phyloP scores from a whole-genome alignment of 2,888 invertebrate species.

The Imbricaverruca yamaguchii region DNA sequence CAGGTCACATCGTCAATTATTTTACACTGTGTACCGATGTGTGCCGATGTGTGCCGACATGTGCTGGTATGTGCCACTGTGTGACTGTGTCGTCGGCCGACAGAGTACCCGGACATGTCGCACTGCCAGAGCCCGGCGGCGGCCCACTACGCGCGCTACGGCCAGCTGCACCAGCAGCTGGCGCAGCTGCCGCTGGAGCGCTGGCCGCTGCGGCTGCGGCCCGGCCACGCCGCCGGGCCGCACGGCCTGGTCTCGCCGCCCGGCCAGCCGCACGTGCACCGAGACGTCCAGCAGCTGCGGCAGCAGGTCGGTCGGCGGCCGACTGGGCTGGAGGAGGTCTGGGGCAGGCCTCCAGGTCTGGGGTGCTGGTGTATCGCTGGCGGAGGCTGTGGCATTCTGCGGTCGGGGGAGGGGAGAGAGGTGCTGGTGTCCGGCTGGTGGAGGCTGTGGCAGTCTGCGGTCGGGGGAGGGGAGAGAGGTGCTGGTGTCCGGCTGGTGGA shows the following conservation, averaged over 20 bases:
- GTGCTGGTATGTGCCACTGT: too few relatives aligned
- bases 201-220: not conserved
- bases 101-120: constrained; percentile 1
- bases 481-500: not conserved
- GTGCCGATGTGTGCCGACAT: too few relatives aligned
- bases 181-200: not conserved
- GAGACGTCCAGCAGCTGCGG: not conserved
- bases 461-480: too few relatives aligned
- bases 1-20: too few relatives aligned
- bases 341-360: not conserved
- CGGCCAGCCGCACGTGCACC: not conserved
- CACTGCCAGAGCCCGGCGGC: not conserved
- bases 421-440: too few relatives aligned
- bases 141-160: not conserved
- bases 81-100: not conserved
- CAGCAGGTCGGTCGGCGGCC: not conserved
- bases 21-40: too few relatives aligned
- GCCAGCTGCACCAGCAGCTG: constrained; percentile 4
- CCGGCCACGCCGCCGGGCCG: not conserved
- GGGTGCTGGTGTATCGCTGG: not conserved
- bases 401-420: too few relatives aligned
- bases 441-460: too few relatives aligned
- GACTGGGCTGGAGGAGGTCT: not conserved
- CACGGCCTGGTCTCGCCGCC: not conserved
- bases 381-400: too few relatives aligned